phyloP scores from a whole-genome alignment of 2,113 vertebrate genomes.

The Burhinus bistriatus region DNA sequence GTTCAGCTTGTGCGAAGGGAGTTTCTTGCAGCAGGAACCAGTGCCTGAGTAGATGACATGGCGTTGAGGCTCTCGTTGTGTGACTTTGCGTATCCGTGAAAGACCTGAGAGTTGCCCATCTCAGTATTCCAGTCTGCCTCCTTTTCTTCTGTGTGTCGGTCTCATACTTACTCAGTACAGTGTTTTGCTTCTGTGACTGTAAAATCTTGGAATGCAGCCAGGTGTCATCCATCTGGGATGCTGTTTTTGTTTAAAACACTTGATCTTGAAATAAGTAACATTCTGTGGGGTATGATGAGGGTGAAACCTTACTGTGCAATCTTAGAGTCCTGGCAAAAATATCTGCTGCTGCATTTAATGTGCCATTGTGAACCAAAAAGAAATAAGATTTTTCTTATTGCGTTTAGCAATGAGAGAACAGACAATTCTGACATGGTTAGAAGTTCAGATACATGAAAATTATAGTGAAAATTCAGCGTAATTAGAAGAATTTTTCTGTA shows the following conservation, averaged over 20 bases:
- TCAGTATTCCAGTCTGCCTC: neutral
- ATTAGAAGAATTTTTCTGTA: neutral
- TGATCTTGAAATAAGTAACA: neutral
- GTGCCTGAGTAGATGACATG: neutral
- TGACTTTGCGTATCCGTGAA: neutral
- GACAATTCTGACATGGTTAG: neutral
- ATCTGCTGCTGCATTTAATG: neutral
- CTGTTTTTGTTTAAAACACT: neutral
- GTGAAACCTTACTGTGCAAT: neutral
- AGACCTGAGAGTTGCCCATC: neutral
- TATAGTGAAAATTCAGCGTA: neutral
- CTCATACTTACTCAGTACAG: neutral
- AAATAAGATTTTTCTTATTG: rapidly evolving
- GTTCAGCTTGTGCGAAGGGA: neutral
- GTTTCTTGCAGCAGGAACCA: neutral
- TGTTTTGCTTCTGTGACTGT: neutral
- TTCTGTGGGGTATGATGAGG: neutral
- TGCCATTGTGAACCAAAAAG: neutral
- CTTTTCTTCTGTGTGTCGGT: rapidly evolving
- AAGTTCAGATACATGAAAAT: neutral
- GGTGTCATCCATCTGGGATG: neutral
- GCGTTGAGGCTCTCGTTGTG: rapidly evolving
- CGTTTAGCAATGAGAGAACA: neutral
- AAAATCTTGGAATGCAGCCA: neutral
- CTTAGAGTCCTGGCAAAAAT: neutral